Evolutionary conservation across 2,797 vertebrate species (phyloP), one percentile per base, ranked within the genome.

Genomic region (Acrocephalus scirpaceus): DNA sequence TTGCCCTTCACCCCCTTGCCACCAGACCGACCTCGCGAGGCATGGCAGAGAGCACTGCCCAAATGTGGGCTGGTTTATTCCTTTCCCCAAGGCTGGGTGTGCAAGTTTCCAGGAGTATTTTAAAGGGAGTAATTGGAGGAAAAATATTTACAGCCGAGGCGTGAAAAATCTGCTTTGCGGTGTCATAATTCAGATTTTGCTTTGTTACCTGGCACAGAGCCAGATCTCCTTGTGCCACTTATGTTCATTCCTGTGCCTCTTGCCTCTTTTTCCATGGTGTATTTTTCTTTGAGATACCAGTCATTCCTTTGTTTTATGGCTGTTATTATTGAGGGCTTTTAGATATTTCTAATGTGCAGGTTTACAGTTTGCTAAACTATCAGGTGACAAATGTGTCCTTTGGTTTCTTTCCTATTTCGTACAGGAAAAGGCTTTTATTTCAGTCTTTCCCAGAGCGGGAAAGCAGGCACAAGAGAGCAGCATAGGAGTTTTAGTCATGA

Each of bases 11-110:
- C 26, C 38, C 1, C 0, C 60, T 22, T 3, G 61, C 44, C 21
- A 0, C 42, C 66, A 1, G 30, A 2, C 74, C 34, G 40, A 10
- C 16, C 13, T 10, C 5, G 1, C n/a, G 4, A 58, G 7, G 2
- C 6, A 0, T 1, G 40, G 56, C 29, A 4, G 13, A 45, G 30
- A 10, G 12, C 73, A 5, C 48, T 8, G 26, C 8, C 38, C 4
- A 5, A 29, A 5, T 5, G 1, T 6, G 72, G 47, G 23, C 7
- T 14, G 8, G 1, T 23, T n/a, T 47, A 8, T 20, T 48, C 23
- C 54, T 29, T 36, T 32, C 57, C 34, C 26, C 32, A 1, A 15
- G 61, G 34, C 53, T 32, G 34, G 8, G 4, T 32, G 38, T 16
- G 34, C 32, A 6, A 6, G 18, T 9, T 61, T 16, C 34, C 29